These are phyloP conservation scores for Tetranychus truncatus DNA, from an alignment of 2,888 invertebrate species.

Conservation along the genomic window DNA sequence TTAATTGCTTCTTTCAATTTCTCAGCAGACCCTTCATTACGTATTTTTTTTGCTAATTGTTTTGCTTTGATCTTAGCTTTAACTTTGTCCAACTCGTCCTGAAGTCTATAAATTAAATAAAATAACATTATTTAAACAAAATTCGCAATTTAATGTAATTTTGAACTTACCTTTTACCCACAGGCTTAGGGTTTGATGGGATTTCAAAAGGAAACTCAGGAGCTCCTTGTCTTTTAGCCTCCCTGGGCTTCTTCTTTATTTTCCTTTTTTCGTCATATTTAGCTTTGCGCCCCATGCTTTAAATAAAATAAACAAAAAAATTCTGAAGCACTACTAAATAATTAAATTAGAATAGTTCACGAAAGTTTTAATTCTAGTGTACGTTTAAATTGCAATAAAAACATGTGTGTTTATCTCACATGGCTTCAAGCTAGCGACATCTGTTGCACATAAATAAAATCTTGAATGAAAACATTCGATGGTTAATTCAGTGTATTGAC, in stretches of 20 bases:
- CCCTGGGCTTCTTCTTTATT: constrained; percentile 58
- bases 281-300: constrained; percentile 40
- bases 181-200: neutral
- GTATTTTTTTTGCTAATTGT: neutral
- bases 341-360: neutral
- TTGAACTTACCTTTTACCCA: neutral
- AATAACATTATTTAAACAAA: neutral
- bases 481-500: too few relatives aligned
- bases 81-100: neutral
- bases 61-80: neutral
- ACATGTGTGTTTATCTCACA: too few relatives aligned
- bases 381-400: too few relatives aligned
- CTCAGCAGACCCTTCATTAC: too few relatives aligned
- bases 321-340: neutral
- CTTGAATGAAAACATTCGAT: too few relatives aligned
- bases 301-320: neutral
- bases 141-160: neutral
- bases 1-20: too few relatives aligned
- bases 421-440: too few relatives aligned
- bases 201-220: constrained; percentile 39
- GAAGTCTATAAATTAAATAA: neutral
- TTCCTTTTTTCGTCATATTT: constrained; percentile 39
- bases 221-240: constrained; percentile 65
- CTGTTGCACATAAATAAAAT: too few relatives aligned
- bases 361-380: neutral